Evolutionary conservation across 2,113 vertebrate species (phyloP).

Genomic region (Hemiprocne comata): DNA sequence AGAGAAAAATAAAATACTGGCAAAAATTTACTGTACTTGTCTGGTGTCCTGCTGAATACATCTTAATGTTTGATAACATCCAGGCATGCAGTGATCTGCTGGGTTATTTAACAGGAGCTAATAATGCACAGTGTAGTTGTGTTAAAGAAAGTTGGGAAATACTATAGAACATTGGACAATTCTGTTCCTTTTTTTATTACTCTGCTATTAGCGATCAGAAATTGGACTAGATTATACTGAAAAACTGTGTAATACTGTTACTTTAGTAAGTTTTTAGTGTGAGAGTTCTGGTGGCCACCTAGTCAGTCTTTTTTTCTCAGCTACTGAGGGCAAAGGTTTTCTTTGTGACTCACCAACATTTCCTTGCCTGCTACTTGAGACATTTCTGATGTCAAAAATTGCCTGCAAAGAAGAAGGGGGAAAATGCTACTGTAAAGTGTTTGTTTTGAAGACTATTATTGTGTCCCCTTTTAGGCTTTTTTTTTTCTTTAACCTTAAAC

Average conservation of each 20-base stretch:
- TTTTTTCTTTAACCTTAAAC: background rate
- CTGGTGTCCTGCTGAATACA: background rate
- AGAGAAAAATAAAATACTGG: background rate
- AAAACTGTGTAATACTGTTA: background rate
- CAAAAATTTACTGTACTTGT: background rate
- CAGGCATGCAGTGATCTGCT: background rate
- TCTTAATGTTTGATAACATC: background rate
- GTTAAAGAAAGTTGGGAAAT: slow-evolving; percentile 22
- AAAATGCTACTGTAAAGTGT: background rate
- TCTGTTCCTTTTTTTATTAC: background rate
- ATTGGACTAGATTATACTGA: background rate
- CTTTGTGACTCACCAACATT: background rate
- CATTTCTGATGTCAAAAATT: background rate
- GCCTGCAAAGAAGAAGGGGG: background rate
- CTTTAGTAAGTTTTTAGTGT: background rate
- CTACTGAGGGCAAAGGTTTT: background rate
- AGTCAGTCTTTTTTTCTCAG: background rate
- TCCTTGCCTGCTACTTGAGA: background rate
- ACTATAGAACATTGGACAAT: background rate
- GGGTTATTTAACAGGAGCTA: slow-evolving; percentile 1
- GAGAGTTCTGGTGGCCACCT: background rate
- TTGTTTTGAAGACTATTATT: background rate
- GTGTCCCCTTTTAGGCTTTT: background rate
- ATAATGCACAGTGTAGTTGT: background rate
- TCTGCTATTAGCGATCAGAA: background rate